These are phyloP conservation scores for Nomada lathburiana DNA, from an alignment of 2,888 invertebrate genomes.

Conservation along the genomic window DNA sequence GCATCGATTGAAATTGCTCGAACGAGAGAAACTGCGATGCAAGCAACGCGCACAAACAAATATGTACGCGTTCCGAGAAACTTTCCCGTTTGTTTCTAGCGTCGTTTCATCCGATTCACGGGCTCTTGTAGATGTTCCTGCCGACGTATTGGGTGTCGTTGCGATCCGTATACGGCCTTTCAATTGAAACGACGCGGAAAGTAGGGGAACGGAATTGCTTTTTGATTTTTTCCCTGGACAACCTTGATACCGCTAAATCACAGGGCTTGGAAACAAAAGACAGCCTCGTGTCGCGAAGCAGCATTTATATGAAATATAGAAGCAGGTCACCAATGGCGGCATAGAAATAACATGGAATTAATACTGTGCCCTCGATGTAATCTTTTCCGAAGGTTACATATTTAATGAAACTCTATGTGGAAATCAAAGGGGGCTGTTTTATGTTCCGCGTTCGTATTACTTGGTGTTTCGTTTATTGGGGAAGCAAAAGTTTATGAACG, in stretches of 20 bases:
- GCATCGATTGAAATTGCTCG: conserved; percentile 28
- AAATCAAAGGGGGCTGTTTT: too few species aligned
- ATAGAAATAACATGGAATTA: too few species aligned
- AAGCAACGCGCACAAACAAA: neutral
- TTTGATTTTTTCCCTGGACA: conserved; percentile 4
- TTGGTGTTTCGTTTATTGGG: too few species aligned
- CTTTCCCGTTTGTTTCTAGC: conserved; percentile 17
- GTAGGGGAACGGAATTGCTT: conserved; percentile 23
- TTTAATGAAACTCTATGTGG: too few species aligned
- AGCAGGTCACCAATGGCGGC: neutral
- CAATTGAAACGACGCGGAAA: neutral
- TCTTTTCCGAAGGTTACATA: too few species aligned
- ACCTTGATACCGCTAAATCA: neutral
- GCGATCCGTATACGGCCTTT: neutral
- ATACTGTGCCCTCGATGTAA: too few species aligned
- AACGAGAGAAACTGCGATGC: conserved; percentile 12
- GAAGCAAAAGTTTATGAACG: too few species aligned
- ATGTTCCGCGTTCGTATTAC: too few species aligned
- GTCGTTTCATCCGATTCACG: conserved; percentile 9
- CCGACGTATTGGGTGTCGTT: neutral
- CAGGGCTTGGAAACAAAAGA: neutral
- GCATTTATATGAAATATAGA: neutral
- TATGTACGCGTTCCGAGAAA: conserved; percentile 14
- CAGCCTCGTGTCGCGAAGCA: too few species aligned
- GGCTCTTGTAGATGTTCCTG: neutral